A percentile compares a stretch with the other conserved stretches of the same genome.
Conservation (phyloP, 2,113 vertebrate species). For the Neofelis nebulosa region DNA sequence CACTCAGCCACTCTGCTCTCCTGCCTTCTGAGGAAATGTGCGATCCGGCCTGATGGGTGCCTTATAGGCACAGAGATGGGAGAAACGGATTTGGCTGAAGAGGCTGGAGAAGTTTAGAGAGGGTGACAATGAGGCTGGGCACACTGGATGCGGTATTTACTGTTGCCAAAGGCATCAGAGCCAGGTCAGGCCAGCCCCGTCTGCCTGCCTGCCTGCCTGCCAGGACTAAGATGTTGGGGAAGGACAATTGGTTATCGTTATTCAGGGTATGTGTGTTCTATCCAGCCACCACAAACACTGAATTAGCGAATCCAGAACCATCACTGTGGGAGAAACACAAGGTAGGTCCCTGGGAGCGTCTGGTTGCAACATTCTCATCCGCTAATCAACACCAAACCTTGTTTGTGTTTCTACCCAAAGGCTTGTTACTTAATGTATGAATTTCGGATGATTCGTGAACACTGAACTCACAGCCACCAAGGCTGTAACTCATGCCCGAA, state of each 20-base stretch:
- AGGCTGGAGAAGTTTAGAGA: not conserved
- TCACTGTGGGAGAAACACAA: rapidly evolving
- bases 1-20: not conserved
- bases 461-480: not conserved
- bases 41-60: rapidly evolving
- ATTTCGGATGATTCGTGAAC: not conserved
- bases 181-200: not conserved
- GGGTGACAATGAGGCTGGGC: not conserved
- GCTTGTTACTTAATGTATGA: no score
- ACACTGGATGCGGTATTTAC: rapidly evolving
- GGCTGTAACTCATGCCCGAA: not conserved
- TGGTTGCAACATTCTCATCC: not conserved
- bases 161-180: rapidly evolving
- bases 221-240: not conserved
- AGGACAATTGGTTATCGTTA: no score
- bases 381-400: not conserved
- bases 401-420: not conserved
- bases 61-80: no score
- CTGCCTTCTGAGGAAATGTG: rapidly evolving
- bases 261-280: rapidly evolving
- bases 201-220: not conserved
- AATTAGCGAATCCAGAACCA: not conserved
- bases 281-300: rapidly evolving
- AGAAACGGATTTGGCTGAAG: not conserved
- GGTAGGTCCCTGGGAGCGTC: not conserved